These are phyloP conservation scores for Nomada flava DNA, from an alignment of 2,888 invertebrate genomes.

Conservation along the genomic window DNA sequence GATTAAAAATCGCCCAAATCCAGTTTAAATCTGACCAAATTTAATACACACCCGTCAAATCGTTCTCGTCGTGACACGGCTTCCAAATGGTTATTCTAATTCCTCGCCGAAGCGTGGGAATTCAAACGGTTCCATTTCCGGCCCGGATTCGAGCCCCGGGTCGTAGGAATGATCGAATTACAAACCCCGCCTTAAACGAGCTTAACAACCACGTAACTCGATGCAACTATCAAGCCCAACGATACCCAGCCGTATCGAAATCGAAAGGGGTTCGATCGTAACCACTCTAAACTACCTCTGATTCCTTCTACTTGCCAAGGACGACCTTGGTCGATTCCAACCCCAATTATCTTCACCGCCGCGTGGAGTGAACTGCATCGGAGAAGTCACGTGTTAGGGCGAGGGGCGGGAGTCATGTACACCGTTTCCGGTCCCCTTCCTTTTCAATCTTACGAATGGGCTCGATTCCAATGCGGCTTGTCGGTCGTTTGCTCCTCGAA, in stretches of 20 bases:
- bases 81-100: constrained; percentile 4
- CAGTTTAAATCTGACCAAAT: neutral
- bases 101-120: neutral
- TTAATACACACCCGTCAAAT: neutral
- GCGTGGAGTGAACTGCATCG: neutral
- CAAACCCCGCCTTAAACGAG: constrained; percentile 34
- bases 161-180: constrained; percentile 35
- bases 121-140: constrained; percentile 17
- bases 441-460: constrained; percentile 23
- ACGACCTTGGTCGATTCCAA: constrained; percentile 17
- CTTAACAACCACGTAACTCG: constrained; percentile 18
- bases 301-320: too few species aligned
- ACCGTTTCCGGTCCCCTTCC: constrained; percentile 25
- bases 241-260: neutral
- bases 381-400: constrained; percentile 14
- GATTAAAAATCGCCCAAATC: neutral
- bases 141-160: constrained; percentile 4
- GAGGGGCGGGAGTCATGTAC: neutral
- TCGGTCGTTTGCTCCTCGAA: constrained; percentile 14
- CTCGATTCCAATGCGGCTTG: constrained; percentile 38
- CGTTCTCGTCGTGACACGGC: neutral
- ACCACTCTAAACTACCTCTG: neutral
- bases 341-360: neutral
- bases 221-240: constrained; percentile 3
- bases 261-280: neutral